Evolutionary conservation across 2,888 invertebrate species (phyloP).

Genomic region (Eristalis intricaria): DNA sequence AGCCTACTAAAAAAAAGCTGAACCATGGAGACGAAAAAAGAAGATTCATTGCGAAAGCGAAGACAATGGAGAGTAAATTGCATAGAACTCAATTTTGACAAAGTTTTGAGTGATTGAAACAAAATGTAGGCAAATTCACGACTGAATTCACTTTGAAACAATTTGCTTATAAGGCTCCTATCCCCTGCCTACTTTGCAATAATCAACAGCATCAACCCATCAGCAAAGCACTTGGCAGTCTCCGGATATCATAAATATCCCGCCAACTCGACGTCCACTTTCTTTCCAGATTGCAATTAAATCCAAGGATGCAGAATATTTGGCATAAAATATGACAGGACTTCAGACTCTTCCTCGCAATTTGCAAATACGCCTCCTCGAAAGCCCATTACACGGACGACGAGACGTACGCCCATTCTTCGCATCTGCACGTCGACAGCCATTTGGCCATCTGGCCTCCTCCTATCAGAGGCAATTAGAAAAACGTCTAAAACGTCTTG

Average conservation of each 20-base stretch:
- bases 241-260: neutral
- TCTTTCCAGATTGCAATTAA: neutral
- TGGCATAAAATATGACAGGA: neutral
- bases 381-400: neutral
- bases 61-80: too few relatives aligned
- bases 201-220: too few relatives aligned
- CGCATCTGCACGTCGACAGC: neutral
- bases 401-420: neutral
- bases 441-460: constrained; percentile 3
- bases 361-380: neutral
- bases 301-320: neutral
- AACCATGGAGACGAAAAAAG: too few relatives aligned
- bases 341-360: neutral
- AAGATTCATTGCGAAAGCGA: too few relatives aligned
- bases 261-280: neutral
- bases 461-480: constrained; percentile 22
- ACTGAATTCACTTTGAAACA: too few relatives aligned
- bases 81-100: too few relatives aligned
- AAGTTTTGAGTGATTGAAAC: too few relatives aligned
- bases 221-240: neutral
- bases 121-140: too few relatives aligned
- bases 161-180: too few relatives aligned
- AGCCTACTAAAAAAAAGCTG: too few relatives aligned
- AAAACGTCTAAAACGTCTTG: constrained; percentile 24
- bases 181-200: too few relatives aligned